phyloP scores from a whole-genome alignment of 2,797 vertebrate species.

The Enteromius treurensis region DNA sequence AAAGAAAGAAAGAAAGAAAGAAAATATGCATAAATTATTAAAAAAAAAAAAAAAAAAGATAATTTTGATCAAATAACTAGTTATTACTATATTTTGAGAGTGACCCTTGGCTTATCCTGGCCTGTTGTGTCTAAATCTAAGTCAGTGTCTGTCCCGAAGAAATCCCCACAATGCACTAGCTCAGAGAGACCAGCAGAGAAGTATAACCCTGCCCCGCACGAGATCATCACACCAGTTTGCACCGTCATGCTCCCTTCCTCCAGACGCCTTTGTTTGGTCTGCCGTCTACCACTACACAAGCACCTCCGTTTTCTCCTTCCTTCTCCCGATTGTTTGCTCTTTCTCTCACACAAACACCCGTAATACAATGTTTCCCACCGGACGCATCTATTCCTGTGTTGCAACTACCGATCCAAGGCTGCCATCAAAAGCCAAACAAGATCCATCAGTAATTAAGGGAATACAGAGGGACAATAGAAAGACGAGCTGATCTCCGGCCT shows the following conservation, averaged over 20 bases:
- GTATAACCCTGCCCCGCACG: background rate
- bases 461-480: conserved; percentile 83
- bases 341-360: conserved; percentile 42
- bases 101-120: background rate
- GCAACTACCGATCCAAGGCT: conserved; percentile 75
- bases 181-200: background rate
- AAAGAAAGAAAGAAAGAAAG: background rate
- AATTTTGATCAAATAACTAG: background rate
- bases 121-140: background rate
- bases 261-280: conserved; percentile 22
- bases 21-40: too few species aligned
- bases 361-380: conserved; percentile 79
- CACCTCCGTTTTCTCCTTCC: conserved; percentile 35
- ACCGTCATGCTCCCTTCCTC: background rate
- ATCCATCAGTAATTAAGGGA: conserved; percentile 84
- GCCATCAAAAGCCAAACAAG: conserved; percentile 83
- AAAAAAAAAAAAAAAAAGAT: background rate
- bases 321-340: conserved; percentile 25
- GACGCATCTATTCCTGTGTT: conserved; percentile 81
- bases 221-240: conserved; percentile 12
- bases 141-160: background rate
- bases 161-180: conserved; percentile 41
- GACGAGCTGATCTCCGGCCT: conserved; percentile 79
- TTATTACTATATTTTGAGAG: background rate
- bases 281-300: background rate